Conservation (phyloP, 92 coral and sea anemone genomes). For the Blastomussa wellsi region DNA sequence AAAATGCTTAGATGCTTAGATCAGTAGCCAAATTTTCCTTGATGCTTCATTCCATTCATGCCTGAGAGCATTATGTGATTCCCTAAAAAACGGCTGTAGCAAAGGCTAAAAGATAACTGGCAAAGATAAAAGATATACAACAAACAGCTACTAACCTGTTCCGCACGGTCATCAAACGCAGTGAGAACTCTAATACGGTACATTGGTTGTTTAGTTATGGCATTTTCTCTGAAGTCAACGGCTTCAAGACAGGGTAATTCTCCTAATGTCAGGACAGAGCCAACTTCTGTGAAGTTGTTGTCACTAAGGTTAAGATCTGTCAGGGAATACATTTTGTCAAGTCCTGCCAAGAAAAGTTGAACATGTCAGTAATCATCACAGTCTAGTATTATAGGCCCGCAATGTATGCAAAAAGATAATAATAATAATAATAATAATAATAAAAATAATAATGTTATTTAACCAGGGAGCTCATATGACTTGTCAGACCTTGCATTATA, state of each 20-base stretch:
- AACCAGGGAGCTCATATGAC: no score
- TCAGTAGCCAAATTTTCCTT: not conserved
- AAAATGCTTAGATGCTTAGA: not conserved
- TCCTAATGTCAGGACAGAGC: constrained; percentile 68
- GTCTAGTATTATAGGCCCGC: not conserved
- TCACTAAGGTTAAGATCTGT: constrained; percentile 73
- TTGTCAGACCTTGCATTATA: no score
- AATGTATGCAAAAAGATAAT: no score
- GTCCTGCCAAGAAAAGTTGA: constrained; percentile 36
- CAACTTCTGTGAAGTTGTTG: constrained; percentile 71
- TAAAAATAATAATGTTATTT: no score
- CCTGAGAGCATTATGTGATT: no score
- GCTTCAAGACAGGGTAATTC: constrained; percentile 88
- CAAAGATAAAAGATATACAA: no score
- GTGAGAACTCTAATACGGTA: constrained; percentile 86
- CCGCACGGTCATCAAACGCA: constrained; percentile 95
- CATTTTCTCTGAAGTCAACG: constrained; percentile 72
- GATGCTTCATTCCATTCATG: not conserved
- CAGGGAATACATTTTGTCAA: constrained; percentile 84
- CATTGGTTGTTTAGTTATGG: constrained; percentile 77
- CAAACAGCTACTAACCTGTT: constrained; percentile 61
- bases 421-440: no score
- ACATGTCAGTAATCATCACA: not conserved
- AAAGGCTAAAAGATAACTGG: no score
- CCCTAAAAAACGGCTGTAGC: no score